Percentiles rank a stretch among this genome's conserved stretches.
Conservation (phyloP, 2,797 vertebrate species). For the Tadarida brasiliensis region DNA sequence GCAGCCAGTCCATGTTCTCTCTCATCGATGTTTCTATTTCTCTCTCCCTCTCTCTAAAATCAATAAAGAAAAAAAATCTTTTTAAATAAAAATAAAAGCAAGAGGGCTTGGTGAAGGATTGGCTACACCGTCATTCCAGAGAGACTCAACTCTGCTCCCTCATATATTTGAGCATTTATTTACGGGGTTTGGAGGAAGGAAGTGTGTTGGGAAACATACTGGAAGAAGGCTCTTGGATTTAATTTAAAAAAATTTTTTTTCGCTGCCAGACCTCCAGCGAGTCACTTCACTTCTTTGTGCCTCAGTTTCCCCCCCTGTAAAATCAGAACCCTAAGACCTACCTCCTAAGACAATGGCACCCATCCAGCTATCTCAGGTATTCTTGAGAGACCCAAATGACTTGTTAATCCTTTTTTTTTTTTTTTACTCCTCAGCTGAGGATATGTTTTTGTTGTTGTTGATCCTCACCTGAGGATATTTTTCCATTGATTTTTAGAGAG, state of each 20-base stretch:
- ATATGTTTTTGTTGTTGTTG: background rate
- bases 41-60: too few relatives aligned
- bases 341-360: background rate
- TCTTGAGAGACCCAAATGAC: background rate
- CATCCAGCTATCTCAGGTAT: background rate
- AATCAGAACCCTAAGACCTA: background rate
- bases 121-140: background rate
- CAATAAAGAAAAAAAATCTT: too few relatives aligned
- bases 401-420: background rate
- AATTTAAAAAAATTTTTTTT: background rate
- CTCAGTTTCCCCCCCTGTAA: conserved; percentile 8
- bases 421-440: background rate
- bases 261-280: background rate
- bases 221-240: background rate
- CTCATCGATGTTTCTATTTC: too few relatives aligned
- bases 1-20: too few relatives aligned
- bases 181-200: background rate
- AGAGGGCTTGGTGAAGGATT: background rate
- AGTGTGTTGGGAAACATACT: background rate
- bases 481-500: background rate
- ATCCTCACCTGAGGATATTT: background rate
- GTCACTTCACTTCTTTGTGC: conserved; percentile 14
- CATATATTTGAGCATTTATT: rapidly evolving
- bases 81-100: too few relatives aligned
- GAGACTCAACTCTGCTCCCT: background rate